These are phyloP conservation scores for Chlorodrepanis virens DNA, from an alignment of 2,113 vertebrate genomes.

Conservation along the genomic window DNA sequence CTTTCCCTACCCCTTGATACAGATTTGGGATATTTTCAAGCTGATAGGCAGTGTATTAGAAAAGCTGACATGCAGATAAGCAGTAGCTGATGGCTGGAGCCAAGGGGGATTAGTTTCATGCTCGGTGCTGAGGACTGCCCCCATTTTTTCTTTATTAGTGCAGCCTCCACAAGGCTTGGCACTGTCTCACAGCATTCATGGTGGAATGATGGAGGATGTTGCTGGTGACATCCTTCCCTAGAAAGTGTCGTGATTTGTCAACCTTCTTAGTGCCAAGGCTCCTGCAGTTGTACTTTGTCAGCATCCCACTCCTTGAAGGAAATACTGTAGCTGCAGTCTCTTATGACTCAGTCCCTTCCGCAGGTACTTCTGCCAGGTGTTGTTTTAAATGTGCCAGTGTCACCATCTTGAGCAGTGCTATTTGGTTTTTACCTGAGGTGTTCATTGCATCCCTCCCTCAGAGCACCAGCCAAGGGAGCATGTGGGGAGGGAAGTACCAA, in stretches of 20 bases:
- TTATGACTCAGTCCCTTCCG: neutral
- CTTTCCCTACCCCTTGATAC: neutral
- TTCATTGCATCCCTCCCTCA: neutral
- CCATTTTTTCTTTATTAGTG: neutral
- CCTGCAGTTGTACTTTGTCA: neutral
- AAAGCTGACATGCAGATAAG: neutral
- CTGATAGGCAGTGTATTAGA: neutral
- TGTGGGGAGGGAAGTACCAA: neutral
- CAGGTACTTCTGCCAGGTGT: neutral
- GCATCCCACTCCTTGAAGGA: neutral
- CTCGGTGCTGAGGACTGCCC: neutral
- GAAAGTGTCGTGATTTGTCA: neutral
- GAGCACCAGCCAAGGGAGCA: neutral
- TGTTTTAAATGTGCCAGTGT: neutral
- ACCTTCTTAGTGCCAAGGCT: neutral
- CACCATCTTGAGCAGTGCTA: neutral
- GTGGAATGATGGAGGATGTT: neutral
- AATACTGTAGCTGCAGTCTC: neutral
- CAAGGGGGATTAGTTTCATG: neutral
- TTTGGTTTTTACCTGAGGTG: neutral
- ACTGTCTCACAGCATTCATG: neutral
- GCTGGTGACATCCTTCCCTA: neutral
- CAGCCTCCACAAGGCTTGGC: neutral
- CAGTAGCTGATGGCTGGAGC: neutral
- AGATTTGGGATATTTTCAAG: neutral